Evolutionary conservation across 2,888 invertebrate species (phyloP).

Genomic region (Copidosoma aretas): DNA sequence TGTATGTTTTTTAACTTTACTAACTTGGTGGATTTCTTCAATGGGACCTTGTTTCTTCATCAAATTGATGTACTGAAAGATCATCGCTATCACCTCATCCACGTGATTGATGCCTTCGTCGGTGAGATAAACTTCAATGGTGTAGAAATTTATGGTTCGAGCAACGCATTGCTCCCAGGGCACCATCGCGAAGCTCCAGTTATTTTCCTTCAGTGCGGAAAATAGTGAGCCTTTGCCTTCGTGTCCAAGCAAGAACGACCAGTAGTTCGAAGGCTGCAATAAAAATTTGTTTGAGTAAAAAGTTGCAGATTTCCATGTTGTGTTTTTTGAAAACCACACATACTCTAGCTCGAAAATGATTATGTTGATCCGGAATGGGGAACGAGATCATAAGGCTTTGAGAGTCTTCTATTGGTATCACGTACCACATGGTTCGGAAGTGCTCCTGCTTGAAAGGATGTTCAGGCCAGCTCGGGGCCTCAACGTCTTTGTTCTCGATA

Average conservation of each 20-base stretch:
- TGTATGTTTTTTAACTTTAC: too few relatives aligned
- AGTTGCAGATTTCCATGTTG: background rate
- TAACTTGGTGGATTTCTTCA: slow-evolving; percentile 84
- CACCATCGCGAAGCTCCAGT: slow-evolving; percentile 90
- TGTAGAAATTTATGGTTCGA: slow-evolving; percentile 90
- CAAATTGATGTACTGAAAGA: slow-evolving; percentile 89
- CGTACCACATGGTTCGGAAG: slow-evolving; percentile 74
- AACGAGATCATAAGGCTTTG: slow-evolving; percentile 85
- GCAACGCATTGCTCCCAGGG: slow-evolving; percentile 82
- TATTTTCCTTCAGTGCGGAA: slow-evolving; percentile 82
- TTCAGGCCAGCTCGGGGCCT: slow-evolving; percentile 77
- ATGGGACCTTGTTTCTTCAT: slow-evolving; percentile 77
- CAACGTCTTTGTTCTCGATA: slow-evolving; percentile 79
- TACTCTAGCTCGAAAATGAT: slow-evolving; percentile 84
- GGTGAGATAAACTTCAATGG: slow-evolving; percentile 87
- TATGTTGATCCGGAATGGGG: slow-evolving; percentile 85
- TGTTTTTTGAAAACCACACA: too few relatives aligned
- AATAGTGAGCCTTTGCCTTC: slow-evolving; percentile 94
- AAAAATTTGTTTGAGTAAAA: slow-evolving; percentile 33
- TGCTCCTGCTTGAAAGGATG: slow-evolving; percentile 83
- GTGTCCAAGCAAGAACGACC: slow-evolving; percentile 92
- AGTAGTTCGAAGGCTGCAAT: slow-evolving; percentile 82
- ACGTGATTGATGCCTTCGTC: slow-evolving; percentile 88
- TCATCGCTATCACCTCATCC: slow-evolving; percentile 84
- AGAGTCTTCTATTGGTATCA: slow-evolving; percentile 90